These are phyloP conservation scores for Lepisosteus osseus DNA, from an alignment of 2,113 vertebrate genomes.

Conservation along the genomic window DNA sequence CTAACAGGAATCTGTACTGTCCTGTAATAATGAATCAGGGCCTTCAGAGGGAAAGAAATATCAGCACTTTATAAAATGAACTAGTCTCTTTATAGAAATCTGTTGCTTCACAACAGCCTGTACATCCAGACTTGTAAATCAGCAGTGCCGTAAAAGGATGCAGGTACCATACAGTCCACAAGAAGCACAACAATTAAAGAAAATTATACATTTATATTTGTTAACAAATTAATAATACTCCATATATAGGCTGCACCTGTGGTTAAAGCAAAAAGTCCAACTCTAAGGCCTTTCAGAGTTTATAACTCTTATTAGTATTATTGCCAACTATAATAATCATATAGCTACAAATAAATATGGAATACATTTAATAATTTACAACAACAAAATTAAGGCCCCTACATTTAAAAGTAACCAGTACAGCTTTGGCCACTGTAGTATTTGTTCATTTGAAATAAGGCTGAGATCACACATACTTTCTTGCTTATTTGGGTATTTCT, in stretches of 20 bases:
- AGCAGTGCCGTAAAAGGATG: constrained; percentile 27
- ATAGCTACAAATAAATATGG: constrained; percentile 75
- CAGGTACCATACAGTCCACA: constrained; percentile 15
- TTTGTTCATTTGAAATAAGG: constrained; percentile 7
- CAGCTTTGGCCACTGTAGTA: constrained; percentile 41
- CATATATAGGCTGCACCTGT: constrained; percentile 43
- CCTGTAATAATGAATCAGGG: constrained; percentile 14
- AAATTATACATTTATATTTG: constrained; percentile 40
- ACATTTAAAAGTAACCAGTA: constrained; percentile 39
- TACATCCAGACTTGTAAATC: constrained; percentile 1
- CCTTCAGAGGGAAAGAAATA: constrained; percentile 22
- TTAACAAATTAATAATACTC: constrained; percentile 38
- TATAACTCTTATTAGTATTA: constrained; percentile 71
- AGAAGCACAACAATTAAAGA: constrained; percentile 20
- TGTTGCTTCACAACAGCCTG: constrained; percentile 2
- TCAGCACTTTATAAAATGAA: constrained; percentile 10
- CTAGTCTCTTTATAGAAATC: constrained; percentile 7
- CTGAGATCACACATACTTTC: background rate
- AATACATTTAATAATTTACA: constrained; percentile 73
- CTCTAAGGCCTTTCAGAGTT: constrained; percentile 68
- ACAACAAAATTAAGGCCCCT: constrained; percentile 59
- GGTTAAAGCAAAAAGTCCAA: constrained; percentile 46
- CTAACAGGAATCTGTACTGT: background rate
- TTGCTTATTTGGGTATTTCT: constrained; percentile 17
- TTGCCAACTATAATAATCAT: constrained; percentile 73